Conservation (phyloP, 2,797 vertebrate species). For the Steatocranus sp. region DNA sequence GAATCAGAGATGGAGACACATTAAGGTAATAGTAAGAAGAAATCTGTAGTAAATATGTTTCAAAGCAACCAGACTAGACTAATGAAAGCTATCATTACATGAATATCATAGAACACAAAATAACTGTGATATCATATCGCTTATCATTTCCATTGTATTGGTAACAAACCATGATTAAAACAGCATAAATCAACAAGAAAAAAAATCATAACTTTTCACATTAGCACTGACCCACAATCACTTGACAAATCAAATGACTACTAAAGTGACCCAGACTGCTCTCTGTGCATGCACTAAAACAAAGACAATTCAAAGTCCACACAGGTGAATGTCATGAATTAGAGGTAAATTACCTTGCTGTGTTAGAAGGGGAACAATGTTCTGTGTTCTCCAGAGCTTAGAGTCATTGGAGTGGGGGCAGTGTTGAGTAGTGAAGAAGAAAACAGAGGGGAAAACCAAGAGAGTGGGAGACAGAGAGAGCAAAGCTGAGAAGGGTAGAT, state of each 20-base stretch:
- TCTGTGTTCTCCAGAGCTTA: constrained; percentile 55
- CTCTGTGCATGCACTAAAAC: background rate
- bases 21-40: background rate
- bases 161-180: background rate
- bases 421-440: constrained; percentile 1
- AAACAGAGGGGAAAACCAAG: constrained; percentile 2
- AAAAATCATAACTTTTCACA: background rate
- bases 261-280: background rate
- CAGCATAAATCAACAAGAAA: background rate
- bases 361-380: constrained; percentile 19
- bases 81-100: background rate
- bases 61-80: background rate
- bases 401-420: constrained; percentile 50
- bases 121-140: background rate
- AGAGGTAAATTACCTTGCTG: constrained; percentile 66
- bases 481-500: constrained; percentile 44
- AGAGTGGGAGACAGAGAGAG: constrained; percentile 9
- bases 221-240: background rate
- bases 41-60: background rate
- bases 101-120: background rate
- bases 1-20: background rate
- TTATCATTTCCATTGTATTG: background rate
- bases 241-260: background rate
- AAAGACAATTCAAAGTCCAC: background rate
- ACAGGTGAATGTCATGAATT: background rate